Percentiles rank a stretch among this genome's conserved stretches.
These are phyloP conservation scores for Cetoscarus ocellatus DNA, from an alignment of 2,797 vertebrate genomes.

Conservation along the genomic window DNA sequence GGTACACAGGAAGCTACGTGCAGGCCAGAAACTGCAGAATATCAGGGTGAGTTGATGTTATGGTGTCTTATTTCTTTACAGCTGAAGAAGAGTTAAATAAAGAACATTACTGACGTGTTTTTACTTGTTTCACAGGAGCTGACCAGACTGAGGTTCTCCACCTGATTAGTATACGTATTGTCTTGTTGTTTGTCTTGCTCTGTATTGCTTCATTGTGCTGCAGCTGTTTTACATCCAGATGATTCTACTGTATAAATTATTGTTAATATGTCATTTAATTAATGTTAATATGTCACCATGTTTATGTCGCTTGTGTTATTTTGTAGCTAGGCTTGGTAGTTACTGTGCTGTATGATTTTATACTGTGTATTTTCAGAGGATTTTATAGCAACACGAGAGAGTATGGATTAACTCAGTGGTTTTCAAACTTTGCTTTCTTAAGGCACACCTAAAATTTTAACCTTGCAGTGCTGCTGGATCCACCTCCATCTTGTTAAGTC, in stretches of 20 bases:
- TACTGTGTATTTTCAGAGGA: background rate
- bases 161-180: background rate
- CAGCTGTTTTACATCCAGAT: slow-evolving; percentile 19
- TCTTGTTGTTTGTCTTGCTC: slow-evolving; percentile 20
- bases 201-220: slow-evolving; percentile 6
- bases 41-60: slow-evolving; percentile 68
- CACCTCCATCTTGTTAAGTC: too few species aligned
- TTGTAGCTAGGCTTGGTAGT: background rate
- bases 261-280: background rate
- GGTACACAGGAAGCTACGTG: slow-evolving; percentile 84
- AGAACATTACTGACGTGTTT: slow-evolving; percentile 1
- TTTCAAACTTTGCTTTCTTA: too few species aligned
- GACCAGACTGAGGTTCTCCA: slow-evolving; percentile 41
- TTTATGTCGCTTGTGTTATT: too few species aligned
- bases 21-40: slow-evolving; percentile 86
- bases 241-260: slow-evolving; percentile 15
- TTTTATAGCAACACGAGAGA: slow-evolving; percentile 28
- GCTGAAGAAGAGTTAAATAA: background rate
- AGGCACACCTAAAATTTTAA: too few species aligned
- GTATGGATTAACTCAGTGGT: background rate
- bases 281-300: too few species aligned
- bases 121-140: slow-evolving; percentile 68
- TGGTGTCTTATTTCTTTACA: background rate
- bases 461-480: too few species aligned
- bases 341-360: slow-evolving; percentile 19